These are phyloP conservation scores for Phortica variegata DNA, from an alignment of 1,140 invertebrate species.

Conservation along the genomic window DNA sequence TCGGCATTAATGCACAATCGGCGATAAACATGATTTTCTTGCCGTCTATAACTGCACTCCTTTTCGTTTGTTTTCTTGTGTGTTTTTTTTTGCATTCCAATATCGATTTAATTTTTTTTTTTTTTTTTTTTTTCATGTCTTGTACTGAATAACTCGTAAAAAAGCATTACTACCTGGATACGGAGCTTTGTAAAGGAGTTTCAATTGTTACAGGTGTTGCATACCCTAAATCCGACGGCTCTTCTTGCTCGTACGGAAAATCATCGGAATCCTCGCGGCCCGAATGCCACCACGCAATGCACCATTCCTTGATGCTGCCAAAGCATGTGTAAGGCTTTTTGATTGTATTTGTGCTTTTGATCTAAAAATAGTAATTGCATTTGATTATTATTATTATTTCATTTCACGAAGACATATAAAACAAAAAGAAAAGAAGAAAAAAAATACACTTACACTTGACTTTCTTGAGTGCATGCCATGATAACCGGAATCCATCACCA, in stretches of 20 bases:
- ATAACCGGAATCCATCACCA: constrained; percentile 58
- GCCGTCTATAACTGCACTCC: constrained; percentile 9
- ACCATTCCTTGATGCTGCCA: constrained; percentile 69
- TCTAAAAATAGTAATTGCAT: no score
- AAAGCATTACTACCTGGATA: constrained; percentile 71
- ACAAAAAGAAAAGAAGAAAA: background rate
- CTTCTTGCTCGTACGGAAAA: constrained; percentile 67
- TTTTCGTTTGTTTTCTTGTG: constrained; percentile 16
- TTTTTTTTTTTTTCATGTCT: constrained; percentile 8
- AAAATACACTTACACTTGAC: constrained; percentile 42
- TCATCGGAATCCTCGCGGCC: constrained; percentile 78
- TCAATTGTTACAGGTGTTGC: constrained; percentile 83
- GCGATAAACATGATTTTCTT: no score
- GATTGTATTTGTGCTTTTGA: constrained; percentile 51
- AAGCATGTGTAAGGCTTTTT: constrained; percentile 52
- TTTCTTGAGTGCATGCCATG: constrained; percentile 53
- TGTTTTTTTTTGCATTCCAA: no score
- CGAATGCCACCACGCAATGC: constrained; percentile 83
- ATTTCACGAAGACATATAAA: no score
- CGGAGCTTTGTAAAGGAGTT: constrained; percentile 79
- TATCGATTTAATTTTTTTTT: constrained; percentile 15
- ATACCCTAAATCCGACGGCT: constrained; percentile 69
- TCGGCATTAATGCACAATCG: no score
- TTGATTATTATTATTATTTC: no score
- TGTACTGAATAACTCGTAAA: no score